Percentiles rank a stretch among this genome's conserved stretches.
phyloP scores from a whole-genome alignment of 2,113 vertebrate species.

The Oncorhynchus clarkii region DNA sequence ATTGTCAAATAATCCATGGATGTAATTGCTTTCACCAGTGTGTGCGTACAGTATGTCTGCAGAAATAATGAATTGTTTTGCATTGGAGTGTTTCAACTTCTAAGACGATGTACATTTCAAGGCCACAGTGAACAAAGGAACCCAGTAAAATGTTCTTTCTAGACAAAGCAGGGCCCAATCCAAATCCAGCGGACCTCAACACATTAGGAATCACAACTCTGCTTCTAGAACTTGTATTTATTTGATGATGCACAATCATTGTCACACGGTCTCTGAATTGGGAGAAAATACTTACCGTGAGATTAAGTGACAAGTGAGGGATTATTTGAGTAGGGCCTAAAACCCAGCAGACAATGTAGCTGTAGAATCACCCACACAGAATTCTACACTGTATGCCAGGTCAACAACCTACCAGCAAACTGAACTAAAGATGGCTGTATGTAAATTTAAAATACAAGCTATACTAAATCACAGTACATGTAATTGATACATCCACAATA shows the following conservation, averaged over 20 bases:
- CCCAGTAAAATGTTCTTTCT: no score
- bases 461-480: not conserved
- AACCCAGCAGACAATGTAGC: constrained; percentile 99
- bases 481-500: not conserved
- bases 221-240: not conserved
- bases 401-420: constrained; percentile 66
- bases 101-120: no score
- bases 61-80: not conserved
- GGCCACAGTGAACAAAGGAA: no score
- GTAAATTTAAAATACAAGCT: not conserved
- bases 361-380: constrained; percentile 95
- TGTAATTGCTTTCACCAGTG: constrained; percentile 11
- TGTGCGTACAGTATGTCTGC: not conserved
- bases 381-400: constrained; percentile 99
- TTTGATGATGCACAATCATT: not conserved
- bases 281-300: not conserved
- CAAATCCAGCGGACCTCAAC: not conserved
- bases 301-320: not conserved
- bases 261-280: not conserved
- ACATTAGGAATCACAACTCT: not conserved
- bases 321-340: constrained; percentile 77
- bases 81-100: not conserved
- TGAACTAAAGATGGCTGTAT: not conserved
- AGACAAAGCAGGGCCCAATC: not conserved
- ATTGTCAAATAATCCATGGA: constrained; percentile 65